phyloP scores from a whole-genome alignment of 2,888 invertebrate species.

The Netelia fuscicornis region DNA sequence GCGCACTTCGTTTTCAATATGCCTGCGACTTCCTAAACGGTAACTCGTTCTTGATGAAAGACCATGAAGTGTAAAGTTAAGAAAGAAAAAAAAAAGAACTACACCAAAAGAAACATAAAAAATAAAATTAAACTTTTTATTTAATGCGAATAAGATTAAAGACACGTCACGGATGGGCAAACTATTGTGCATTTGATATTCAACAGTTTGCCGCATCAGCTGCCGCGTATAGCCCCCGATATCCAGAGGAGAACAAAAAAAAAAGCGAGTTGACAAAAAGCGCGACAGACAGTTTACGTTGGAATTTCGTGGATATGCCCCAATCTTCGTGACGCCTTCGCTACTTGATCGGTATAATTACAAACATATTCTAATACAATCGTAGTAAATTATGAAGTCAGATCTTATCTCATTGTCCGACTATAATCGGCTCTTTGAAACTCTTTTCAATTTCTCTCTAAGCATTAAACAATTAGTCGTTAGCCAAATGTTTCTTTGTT shows the following conservation, averaged over 20 bases:
- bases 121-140: slow-evolving; percentile 16
- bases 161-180: slow-evolving; percentile 77
- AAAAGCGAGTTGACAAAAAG: slow-evolving; percentile 74
- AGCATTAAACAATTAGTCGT: slow-evolving; percentile 45
- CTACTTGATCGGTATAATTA: slow-evolving; percentile 81
- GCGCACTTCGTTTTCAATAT: not conserved
- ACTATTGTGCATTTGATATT: slow-evolving; percentile 84
- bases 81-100: slow-evolving; percentile 17
- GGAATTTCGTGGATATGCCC: slow-evolving; percentile 76
- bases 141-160: slow-evolving; percentile 51
- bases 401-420: slow-evolving; percentile 8
- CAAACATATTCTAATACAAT: slow-evolving; percentile 73
- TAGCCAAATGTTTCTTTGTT: slow-evolving; percentile 27
- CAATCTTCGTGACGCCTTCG: slow-evolving; percentile 81
- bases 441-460: slow-evolving; percentile 69
- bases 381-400: slow-evolving; percentile 65
- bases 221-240: slow-evolving; percentile 75
- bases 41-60: slow-evolving; percentile 57
- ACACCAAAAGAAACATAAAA: slow-evolving; percentile 31
- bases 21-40: slow-evolving; percentile 41
- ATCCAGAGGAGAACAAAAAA: slow-evolving; percentile 76
- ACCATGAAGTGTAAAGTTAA: slow-evolving; percentile 13
- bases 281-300: slow-evolving; percentile 76
- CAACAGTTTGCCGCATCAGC: slow-evolving; percentile 83
- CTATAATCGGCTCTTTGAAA: slow-evolving; percentile 41